Evolutionary conservation across 2,888 invertebrate species (phyloP).

Genomic region (Alcis repandata): DNA sequence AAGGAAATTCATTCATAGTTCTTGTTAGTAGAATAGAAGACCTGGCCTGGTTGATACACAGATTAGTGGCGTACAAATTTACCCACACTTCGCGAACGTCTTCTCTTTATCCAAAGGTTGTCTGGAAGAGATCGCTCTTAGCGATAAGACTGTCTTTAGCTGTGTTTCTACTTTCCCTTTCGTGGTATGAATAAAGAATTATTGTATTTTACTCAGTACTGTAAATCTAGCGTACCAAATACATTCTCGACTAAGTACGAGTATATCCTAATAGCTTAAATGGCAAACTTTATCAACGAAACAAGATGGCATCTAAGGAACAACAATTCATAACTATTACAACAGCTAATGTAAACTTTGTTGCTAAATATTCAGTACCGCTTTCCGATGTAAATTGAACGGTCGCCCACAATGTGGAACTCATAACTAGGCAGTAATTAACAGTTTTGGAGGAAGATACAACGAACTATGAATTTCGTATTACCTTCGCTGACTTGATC

Average conservation of each 20-base stretch:
- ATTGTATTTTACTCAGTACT: too few relatives aligned
- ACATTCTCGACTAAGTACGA: neutral
- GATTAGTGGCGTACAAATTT: too few relatives aligned
- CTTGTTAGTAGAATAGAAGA: too few relatives aligned
- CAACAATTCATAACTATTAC: slow-evolving; percentile 22
- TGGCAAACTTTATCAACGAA: neutral
- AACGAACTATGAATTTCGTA: slow-evolving; percentile 11
- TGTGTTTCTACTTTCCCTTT: too few relatives aligned
- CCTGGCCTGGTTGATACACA: too few relatives aligned
- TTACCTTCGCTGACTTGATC: neutral
- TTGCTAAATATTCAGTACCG: slow-evolving; percentile 39
- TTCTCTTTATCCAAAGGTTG: too few relatives aligned
- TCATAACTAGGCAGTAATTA: slow-evolving; percentile 65
- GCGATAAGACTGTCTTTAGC: too few relatives aligned
- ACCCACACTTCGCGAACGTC: too few relatives aligned
- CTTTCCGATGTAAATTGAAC: slow-evolving; percentile 57
- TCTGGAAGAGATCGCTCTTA: too few relatives aligned
- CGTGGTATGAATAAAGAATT: too few relatives aligned
- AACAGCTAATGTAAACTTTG: slow-evolving; percentile 28
- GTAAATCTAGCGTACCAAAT: neutral
- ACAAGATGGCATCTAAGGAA: neutral
- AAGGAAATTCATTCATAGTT: too few relatives aligned
- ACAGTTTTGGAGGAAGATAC: slow-evolving; percentile 46
- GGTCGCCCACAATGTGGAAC: slow-evolving; percentile 55
- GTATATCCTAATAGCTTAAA: neutral